These are phyloP conservation scores for Harpegnathos saltator DNA, from an alignment of 1,140 invertebrate genomes.

Conservation along the genomic window DNA sequence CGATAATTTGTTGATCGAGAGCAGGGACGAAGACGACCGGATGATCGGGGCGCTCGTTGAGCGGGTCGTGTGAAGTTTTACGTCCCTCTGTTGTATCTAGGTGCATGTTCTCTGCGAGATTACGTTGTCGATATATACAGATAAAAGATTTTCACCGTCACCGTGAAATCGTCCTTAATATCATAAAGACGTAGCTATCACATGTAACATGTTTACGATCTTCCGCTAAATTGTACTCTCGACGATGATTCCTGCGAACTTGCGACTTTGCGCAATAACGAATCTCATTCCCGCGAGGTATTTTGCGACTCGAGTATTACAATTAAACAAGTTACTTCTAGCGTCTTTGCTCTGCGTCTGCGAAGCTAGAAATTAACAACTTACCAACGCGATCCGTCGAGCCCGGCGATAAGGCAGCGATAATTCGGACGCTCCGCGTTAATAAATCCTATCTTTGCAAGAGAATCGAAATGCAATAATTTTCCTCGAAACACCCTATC, in stretches of 20 bases:
- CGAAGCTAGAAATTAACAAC: no score
- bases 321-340: not conserved
- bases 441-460: not conserved
- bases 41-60: not conserved
- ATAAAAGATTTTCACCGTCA: conserved; percentile 30
- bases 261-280: not conserved
- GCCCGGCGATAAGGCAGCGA: not conserved
- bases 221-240: not conserved
- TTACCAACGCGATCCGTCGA: not conserved
- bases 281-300: not conserved
- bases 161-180: not conserved
- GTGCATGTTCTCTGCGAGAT: not conserved
- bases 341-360: no score
- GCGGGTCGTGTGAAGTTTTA: conserved; percentile 20
- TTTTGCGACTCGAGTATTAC: not conserved
- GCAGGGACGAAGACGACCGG: conserved; percentile 15
- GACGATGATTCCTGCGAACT: not conserved
- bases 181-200: not conserved
- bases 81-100: conserved; percentile 5
- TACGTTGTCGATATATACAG: not conserved
- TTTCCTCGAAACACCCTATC: conserved; percentile 6
- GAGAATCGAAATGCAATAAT: not conserved
- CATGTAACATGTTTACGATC: conserved; percentile 8
- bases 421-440: not conserved
- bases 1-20: conserved; percentile 54